Conservation (phyloP, 2,888 invertebrate genomes). For the Habrosyne pyritoides region DNA sequence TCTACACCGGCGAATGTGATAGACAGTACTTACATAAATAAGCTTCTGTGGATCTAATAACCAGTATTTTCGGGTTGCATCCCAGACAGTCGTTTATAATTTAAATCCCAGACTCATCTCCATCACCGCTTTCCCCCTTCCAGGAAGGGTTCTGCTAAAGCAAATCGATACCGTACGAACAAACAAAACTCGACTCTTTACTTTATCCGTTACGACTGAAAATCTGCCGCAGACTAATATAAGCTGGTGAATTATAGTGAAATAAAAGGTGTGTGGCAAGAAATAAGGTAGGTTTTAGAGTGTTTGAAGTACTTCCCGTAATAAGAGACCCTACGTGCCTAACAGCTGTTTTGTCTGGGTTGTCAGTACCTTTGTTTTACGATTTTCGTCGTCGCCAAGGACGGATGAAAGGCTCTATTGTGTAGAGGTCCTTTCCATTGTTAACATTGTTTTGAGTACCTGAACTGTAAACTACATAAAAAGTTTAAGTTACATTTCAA, state of each 20-base stretch:
- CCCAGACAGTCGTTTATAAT: constrained; percentile 40
- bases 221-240: constrained; percentile 1
- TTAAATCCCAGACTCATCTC: constrained; percentile 58
- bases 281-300: constrained; percentile 22
- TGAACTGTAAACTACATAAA: constrained; percentile 25
- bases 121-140: constrained; percentile 43
- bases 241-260: not conserved
- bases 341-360: constrained; percentile 70
- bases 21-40: too few species aligned
- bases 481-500: constrained; percentile 7
- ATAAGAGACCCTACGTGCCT: constrained; percentile 53
- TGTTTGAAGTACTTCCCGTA: constrained; percentile 12
- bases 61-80: not conserved
- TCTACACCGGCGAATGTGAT: too few species aligned
- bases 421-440: constrained; percentile 29
- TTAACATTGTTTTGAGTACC: constrained; percentile 26
- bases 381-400: constrained; percentile 56
- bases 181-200: constrained; percentile 11
- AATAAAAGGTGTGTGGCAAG: constrained; percentile 6
- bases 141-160: constrained; percentile 36
- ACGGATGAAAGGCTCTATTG: constrained; percentile 45
- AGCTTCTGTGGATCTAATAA: not conserved
- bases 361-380: constrained; percentile 56
- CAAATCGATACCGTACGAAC: not conserved
- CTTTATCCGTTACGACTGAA: not conserved